phyloP scores from a whole-genome alignment of 1,140 invertebrate genomes.

The Coptotermes formosanus region DNA sequence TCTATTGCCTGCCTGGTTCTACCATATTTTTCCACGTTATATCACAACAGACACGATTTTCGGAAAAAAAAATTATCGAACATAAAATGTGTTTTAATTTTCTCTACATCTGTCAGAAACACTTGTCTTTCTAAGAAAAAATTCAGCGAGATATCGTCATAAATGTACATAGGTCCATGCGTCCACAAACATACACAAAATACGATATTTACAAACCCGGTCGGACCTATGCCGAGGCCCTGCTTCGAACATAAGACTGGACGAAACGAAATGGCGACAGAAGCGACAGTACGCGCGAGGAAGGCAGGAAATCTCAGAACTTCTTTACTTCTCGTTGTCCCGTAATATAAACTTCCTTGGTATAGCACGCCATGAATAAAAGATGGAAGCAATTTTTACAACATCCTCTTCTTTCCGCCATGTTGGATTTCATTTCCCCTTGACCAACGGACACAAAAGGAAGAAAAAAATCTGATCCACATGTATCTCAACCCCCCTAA shows the following conservation, averaged over 20 bases:
- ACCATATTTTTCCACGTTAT: too few species aligned
- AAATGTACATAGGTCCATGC: too few species aligned
- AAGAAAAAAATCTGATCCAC: background rate
- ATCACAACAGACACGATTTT: too few species aligned
- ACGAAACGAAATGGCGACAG: background rate
- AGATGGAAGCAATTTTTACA: conserved; percentile 4
- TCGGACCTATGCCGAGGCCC: background rate
- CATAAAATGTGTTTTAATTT: too few species aligned
- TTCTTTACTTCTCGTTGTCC: background rate
- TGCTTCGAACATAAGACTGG: background rate
- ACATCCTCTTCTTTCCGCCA: background rate
- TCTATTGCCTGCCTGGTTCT: too few species aligned
- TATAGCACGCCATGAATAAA: conserved; percentile 16
- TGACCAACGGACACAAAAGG: background rate
- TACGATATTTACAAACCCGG: background rate
- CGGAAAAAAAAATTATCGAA: too few species aligned
- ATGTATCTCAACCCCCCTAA: background rate
- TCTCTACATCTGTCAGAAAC: too few species aligned
- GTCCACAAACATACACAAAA: too few species aligned
- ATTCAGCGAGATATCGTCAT: too few species aligned
- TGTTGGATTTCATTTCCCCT: background rate
- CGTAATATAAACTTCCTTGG: background rate
- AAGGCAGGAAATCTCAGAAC: background rate
- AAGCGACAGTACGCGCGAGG: background rate
- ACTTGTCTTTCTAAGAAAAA: too few species aligned